Percentiles rank a stretch among this genome's conserved stretches.
Conservation (phyloP, 2,113 vertebrate species). For the Clarias macrocephalus region DNA sequence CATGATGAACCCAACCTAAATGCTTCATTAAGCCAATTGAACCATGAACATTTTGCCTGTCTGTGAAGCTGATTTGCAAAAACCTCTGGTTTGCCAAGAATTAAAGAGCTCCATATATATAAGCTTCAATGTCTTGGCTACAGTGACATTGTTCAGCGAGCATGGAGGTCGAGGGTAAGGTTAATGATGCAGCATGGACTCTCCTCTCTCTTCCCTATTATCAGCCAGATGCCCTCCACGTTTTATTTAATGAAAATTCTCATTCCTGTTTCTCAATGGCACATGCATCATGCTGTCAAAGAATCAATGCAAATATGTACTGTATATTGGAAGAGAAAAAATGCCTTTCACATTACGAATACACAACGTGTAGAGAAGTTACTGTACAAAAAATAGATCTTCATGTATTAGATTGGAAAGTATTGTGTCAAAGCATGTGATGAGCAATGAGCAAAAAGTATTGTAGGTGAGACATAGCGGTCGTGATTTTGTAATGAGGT, state of each 20-base stretch:
- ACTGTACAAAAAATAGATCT: background rate
- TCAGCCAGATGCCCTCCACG: slow-evolving; percentile 46
- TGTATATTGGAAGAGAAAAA: background rate
- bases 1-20: background rate
- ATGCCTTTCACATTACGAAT: background rate
- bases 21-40: background rate
- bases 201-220: slow-evolving; percentile 52
- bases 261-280: slow-evolving; percentile 51
- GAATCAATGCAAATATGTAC: slow-evolving; percentile 54
- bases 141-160: slow-evolving; percentile 48
- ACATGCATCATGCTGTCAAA: slow-evolving; percentile 60
- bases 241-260: slow-evolving; percentile 58
- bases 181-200: slow-evolving; percentile 61
- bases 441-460: background rate
- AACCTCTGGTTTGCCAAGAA: slow-evolving; percentile 10
- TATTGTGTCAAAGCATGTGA: background rate
- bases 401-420: background rate
- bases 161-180: slow-evolving; percentile 50
- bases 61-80: slow-evolving; percentile 11
- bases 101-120: slow-evolving; percentile 21
- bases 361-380: background rate
- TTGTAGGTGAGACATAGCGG: background rate
- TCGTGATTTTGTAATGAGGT: background rate
- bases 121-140: slow-evolving; percentile 62
- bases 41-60: background rate